These are phyloP conservation scores for Tenthredo livida DNA, from an alignment of 2,888 invertebrate genomes.

Conservation along the genomic window DNA sequence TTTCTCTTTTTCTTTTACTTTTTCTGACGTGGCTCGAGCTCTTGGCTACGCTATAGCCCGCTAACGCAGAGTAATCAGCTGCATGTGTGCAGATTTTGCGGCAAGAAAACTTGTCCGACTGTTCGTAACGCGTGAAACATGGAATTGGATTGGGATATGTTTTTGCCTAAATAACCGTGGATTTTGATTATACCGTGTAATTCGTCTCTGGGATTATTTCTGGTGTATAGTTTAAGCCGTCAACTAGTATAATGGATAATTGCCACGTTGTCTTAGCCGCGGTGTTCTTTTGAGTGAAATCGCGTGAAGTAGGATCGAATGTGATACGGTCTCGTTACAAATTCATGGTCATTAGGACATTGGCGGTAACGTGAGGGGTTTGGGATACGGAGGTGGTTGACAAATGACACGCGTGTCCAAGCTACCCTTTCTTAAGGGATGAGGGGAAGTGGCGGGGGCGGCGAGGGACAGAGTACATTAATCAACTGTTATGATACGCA, in stretches of 20 bases:
- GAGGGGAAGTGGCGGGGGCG: constrained; percentile 19
- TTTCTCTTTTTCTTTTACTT: neutral
- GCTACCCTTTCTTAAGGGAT: constrained; percentile 45
- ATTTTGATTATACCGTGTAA: neutral
- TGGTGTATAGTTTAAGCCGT: neutral
- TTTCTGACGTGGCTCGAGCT: constrained; percentile 10
- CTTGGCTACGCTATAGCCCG: constrained; percentile 5
- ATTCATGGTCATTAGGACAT: constrained; percentile 62
- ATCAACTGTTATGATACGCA: constrained; percentile 70
- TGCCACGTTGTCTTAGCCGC: neutral
- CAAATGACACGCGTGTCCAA: constrained; percentile 66
- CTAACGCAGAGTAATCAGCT: constrained; percentile 13
- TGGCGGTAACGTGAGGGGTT: constrained; percentile 27
- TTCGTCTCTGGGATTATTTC: neutral
- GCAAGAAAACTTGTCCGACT: neutral
- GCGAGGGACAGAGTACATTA: constrained; percentile 67
- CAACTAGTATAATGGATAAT: constrained; percentile 14
- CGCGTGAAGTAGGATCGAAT: constrained; percentile 36
- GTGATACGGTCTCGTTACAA: constrained; percentile 58
- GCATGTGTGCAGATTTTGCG: neutral
- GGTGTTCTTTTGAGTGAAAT: neutral
- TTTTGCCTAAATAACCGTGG: neutral
- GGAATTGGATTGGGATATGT: neutral
- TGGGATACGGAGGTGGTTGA: constrained; percentile 58
- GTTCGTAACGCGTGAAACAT: neutral